These are phyloP conservation scores for Chrysomela aeneicollis DNA, from an alignment of 2,888 invertebrate species.

Conservation along the genomic window DNA sequence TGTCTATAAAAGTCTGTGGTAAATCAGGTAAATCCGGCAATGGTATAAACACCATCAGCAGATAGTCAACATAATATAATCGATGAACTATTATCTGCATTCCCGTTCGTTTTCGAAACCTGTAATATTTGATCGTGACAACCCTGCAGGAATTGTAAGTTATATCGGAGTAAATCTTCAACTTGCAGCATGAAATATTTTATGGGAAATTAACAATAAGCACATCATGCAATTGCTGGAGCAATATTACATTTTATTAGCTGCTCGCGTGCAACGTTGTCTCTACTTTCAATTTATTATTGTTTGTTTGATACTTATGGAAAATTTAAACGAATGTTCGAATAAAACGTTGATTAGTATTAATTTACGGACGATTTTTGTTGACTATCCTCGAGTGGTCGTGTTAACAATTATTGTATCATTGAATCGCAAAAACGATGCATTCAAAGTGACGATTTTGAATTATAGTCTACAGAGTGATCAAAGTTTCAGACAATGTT, in stretches of 20 bases:
- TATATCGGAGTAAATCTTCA: conserved; percentile 19
- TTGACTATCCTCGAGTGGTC: not conserved
- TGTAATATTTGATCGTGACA: not conserved
- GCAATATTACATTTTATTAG: conserved; percentile 44
- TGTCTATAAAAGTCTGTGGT: too few relatives aligned
- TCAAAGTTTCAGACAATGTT: too few relatives aligned
- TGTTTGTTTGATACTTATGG: conserved; percentile 36
- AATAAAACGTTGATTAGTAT: conserved; percentile 26
- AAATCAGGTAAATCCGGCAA: too few relatives aligned
- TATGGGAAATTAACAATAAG: conserved; percentile 26
- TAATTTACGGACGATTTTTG: conserved; percentile 24
- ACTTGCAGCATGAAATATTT: conserved; percentile 25
- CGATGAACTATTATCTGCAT: not conserved
- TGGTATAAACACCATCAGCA: too few relatives aligned
- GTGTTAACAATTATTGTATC: too few relatives aligned
- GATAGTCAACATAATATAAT: not conserved
- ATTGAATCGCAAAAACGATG: too few relatives aligned
- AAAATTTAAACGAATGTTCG: conserved; percentile 30
- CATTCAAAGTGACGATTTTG: too few relatives aligned
- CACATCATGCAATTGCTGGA: conserved; percentile 39
- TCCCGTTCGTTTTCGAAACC: not conserved
- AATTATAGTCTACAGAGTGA: too few relatives aligned
- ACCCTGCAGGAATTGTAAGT: not conserved
- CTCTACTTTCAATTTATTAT: conserved; percentile 36
- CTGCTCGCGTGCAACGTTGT: conserved; percentile 41